phyloP scores from a whole-genome alignment of 2,888 invertebrate species.

The Drosophila setosimentum region DNA sequence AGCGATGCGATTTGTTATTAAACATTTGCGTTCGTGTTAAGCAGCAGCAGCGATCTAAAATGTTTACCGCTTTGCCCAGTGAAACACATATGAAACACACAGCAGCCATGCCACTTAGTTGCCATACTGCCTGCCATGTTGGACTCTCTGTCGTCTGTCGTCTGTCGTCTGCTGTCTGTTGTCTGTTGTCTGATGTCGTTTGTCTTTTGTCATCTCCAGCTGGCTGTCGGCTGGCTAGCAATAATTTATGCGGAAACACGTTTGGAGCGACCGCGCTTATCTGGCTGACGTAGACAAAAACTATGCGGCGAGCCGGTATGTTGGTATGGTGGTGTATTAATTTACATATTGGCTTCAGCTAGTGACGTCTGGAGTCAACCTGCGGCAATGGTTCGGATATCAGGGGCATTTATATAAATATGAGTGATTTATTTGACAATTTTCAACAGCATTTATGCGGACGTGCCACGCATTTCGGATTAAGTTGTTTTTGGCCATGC shows the following conservation, averaged over 20 bases:
- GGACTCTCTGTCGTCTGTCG: constrained; percentile 7
- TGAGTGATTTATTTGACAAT: constrained; percentile 84
- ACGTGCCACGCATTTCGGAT: constrained; percentile 74
- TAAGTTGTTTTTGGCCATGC: constrained; percentile 44
- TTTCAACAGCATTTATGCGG: constrained; percentile 78
- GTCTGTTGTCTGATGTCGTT: background rate
- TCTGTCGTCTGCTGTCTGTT: background rate
- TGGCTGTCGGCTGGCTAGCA: constrained; percentile 21
- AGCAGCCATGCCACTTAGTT: constrained; percentile 35
- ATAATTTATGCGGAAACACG: constrained; percentile 81
- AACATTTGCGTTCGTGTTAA: background rate
- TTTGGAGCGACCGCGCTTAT: constrained; percentile 67
- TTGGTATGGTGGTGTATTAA: constrained; percentile 36
- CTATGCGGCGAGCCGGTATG: constrained; percentile 14
- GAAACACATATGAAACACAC: constrained; percentile 10
- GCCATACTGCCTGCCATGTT: constrained; percentile 52
- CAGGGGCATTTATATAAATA: constrained; percentile 81
- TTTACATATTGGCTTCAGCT: constrained; percentile 52
- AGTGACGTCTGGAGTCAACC: constrained; percentile 32
- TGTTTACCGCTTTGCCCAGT: constrained; percentile 9
- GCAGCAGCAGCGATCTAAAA: background rate
- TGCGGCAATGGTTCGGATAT: constrained; percentile 54
- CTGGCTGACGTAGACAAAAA: constrained; percentile 40
- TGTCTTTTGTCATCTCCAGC: constrained; percentile 14
- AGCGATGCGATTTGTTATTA: background rate